These are phyloP conservation scores for Leptinotarsa undecemlineata DNA, from an alignment of 1,140 invertebrate genomes.

Conservation along the genomic window DNA sequence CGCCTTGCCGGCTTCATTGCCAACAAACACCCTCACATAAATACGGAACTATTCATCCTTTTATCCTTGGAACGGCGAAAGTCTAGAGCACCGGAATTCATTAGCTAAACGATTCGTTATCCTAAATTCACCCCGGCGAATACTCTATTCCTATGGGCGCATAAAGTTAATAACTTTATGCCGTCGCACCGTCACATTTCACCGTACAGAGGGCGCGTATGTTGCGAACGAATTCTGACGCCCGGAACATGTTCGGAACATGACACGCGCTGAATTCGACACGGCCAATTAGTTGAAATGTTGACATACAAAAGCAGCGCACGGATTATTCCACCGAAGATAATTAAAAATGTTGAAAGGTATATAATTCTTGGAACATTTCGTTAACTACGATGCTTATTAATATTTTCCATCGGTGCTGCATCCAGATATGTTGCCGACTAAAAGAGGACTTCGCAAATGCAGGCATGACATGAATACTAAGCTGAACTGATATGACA, in stretches of 20 bases:
- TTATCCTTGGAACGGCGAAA: not conserved
- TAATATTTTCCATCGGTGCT: too few relatives aligned
- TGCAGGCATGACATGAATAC: too few relatives aligned
- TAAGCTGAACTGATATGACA: too few relatives aligned
- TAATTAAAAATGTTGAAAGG: constrained; percentile 4
- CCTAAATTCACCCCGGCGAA: constrained; percentile 21
- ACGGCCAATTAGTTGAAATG: not conserved
- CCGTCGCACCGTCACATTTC: constrained; percentile 15
- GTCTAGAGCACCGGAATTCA: constrained; percentile 14
- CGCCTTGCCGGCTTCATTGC: not conserved
- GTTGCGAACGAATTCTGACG: constrained; percentile 2
- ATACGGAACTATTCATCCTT: constrained; percentile 1
- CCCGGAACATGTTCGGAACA: not conserved
- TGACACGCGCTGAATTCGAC: constrained; percentile 13
- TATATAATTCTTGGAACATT: not conserved
- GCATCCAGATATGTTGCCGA: too few relatives aligned
- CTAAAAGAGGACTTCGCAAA: too few relatives aligned
- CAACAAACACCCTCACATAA: constrained; percentile 1
- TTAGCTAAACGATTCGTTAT: constrained; percentile 25
- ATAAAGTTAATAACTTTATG: constrained; percentile 23
- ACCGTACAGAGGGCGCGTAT: constrained; percentile 2
- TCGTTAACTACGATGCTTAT: too few relatives aligned
- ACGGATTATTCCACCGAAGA: not conserved
- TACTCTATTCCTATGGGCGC: constrained; percentile 16
- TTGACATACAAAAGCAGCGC: constrained; percentile 2